phyloP scores from a whole-genome alignment of 2,113 vertebrate species.

The Calidris pugnax region DNA sequence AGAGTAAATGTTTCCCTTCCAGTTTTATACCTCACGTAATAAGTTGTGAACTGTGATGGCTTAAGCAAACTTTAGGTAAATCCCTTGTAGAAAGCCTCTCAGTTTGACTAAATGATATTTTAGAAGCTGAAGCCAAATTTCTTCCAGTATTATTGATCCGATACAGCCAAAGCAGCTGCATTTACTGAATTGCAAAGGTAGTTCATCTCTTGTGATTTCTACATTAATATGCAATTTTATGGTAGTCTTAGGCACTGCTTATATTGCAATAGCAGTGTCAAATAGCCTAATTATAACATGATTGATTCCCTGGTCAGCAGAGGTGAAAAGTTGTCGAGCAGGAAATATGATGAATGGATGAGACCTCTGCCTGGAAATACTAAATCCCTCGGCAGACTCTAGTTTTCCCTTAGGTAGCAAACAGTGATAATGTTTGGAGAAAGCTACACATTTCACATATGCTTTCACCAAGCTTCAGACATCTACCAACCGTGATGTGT shows the following conservation, averaged over 20 bases:
- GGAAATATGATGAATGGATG: background rate
- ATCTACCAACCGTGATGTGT: background rate
- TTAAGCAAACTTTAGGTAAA: background rate
- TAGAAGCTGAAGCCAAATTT: background rate
- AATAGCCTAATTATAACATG: constrained; percentile 2
- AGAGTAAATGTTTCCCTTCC: background rate
- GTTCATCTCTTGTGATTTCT: background rate
- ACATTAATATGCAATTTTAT: constrained; percentile 29
- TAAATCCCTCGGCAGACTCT: background rate
- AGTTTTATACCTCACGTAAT: background rate
- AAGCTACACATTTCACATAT: background rate
- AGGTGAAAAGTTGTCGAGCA: background rate
- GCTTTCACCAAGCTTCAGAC: background rate
- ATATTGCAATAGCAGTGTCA: constrained; percentile 26
- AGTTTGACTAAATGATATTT: background rate
- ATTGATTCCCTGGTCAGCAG: constrained; percentile 23
- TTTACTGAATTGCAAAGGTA: background rate
- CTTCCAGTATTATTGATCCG: background rate
- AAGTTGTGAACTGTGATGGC: background rate
- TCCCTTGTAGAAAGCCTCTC: background rate
- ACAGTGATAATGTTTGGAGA: background rate
- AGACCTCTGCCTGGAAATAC: background rate
- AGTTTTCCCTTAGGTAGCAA: background rate
- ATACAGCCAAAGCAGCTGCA: background rate
- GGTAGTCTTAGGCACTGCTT: constrained; percentile 3